phyloP scores from a whole-genome alignment of 37 sponge, comb jelly and placozoan genomes.

The Theonella swinhoei region DNA sequence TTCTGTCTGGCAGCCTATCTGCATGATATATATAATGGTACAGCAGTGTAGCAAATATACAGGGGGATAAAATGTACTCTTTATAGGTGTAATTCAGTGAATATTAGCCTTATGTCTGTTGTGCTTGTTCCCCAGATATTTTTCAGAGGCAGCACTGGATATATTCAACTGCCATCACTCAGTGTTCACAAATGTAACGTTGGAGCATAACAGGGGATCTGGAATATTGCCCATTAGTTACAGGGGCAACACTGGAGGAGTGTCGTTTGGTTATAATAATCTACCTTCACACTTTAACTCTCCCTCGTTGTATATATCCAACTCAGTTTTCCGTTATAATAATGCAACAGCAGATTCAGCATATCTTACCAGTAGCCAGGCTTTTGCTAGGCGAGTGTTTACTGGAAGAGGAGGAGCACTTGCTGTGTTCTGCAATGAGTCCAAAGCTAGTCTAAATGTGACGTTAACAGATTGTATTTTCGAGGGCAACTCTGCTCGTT shows the following conservation, averaged over 20 bases:
- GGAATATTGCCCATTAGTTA: conserved; percentile 10
- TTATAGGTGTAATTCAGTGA: too few species aligned
- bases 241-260: conserved; percentile 60
- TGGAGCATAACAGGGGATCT: conserved; percentile 49
- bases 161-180: conserved; percentile 61
- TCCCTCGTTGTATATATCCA: neutral
- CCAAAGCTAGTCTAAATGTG: conserved; percentile 18
- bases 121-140: conserved; percentile 40
- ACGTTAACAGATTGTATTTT: conserved; percentile 30
- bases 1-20: too few species aligned
- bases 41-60: too few species aligned
- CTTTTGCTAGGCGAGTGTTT: conserved; percentile 39
- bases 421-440: conserved; percentile 56
- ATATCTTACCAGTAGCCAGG: conserved; percentile 17
- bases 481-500: conserved; percentile 41
- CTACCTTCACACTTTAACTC: neutral
- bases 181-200: conserved; percentile 25
- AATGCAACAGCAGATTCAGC: conserved; percentile 33
- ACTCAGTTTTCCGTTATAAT: conserved; percentile 39
- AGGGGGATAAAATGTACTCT: too few species aligned
- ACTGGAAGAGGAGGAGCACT: conserved; percentile 74
- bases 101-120: too few species aligned
- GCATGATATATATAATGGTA: too few species aligned
- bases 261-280: conserved; percentile 55
- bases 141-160: conserved; percentile 66